Base-by-base conservation (phyloP, 2,113 vertebrate genomes). In the Hippocampus barbouri region DNA sequence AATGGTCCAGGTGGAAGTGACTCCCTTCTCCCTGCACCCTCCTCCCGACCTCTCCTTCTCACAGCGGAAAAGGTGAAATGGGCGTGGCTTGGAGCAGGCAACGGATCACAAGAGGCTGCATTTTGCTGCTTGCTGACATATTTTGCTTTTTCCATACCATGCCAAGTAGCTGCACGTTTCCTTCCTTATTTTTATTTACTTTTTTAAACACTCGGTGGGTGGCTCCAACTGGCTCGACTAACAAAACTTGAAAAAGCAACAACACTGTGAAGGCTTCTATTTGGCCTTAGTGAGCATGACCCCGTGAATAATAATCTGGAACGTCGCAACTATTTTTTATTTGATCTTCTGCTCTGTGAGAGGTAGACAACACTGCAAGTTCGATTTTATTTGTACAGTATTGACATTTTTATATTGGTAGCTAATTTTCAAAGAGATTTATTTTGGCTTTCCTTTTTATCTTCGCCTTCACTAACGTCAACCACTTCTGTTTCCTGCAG, bases 1-100 rank as follows among this genome's bases (percentile, higher is more conserved):
- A 99, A 91, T 98, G 97, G 96, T 97, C 95, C 94, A 99, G 96
- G 97, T 99, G 97, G 97, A 98, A 98, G 96, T 99, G 96, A 99
- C 93, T 98, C 96, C 96, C 92, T 95, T 92, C 95, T 94, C 92
- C 94, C 92, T 95, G 94, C 94, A 88, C 90, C 91, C 89, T 91
- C 77, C 72, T 66, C 15, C 70, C 79, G 59, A 75, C 83, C 83
- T 95, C 93, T 93, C 93, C 93, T 94, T 91, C 94, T 87, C 88
- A 90, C 86, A 85, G 91, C 71, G 83, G 92, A 85, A 92, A 95
- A 98, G 97, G 97, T 99, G 97, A 99, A 96, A 94, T 89, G 91
- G 91, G 93, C 95, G 93, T 96, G 94, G 92, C 93, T 89, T 92
- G 93, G 93, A 95, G 93, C 93, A 92, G 87, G 91, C 89, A 93